phyloP scores from a whole-genome alignment of 2,113 vertebrate genomes.

The Dromaius novaehollandiae region DNA sequence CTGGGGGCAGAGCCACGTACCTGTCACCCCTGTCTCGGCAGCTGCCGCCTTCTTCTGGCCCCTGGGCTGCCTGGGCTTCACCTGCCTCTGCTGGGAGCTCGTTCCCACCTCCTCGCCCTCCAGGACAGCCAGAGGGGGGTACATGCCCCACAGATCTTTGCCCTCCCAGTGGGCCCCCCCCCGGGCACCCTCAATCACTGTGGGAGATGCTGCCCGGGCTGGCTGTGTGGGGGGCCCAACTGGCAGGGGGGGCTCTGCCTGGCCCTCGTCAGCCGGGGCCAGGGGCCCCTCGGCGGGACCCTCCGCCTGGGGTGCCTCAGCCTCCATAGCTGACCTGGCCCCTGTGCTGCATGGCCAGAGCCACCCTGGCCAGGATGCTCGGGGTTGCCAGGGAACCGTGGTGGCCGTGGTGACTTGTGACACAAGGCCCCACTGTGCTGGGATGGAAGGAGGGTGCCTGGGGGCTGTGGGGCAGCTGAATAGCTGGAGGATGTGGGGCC shows the following conservation, averaged over 20 bases:
- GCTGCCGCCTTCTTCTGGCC: neutral
- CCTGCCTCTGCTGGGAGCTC: neutral
- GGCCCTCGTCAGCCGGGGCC: neutral
- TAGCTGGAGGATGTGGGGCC: neutral
- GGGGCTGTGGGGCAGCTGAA: too few relatives aligned
- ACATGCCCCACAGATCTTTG: neutral
- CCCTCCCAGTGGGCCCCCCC: neutral
- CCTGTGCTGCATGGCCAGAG: too few relatives aligned
- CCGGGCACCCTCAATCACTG: neutral
- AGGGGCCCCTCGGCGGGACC: neutral
- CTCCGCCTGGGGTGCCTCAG: too few relatives aligned
- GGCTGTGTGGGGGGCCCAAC: neutral
- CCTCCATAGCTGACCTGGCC: neutral
- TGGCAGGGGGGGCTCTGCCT: too few relatives aligned
- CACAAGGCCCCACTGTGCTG: neutral
- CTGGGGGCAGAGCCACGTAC: neutral
- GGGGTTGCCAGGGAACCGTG: neutral
- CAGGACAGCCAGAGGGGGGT: neutral
- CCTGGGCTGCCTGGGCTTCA: neutral
- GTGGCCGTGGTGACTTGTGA: neutral
- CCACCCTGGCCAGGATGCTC: too few relatives aligned
- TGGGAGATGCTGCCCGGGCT: too few relatives aligned
- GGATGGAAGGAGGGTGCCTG: neutral
- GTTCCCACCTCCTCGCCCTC: neutral
- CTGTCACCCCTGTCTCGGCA: neutral